Conservation (phyloP, 2,113 vertebrate genomes). For the Dromas ardeola region DNA sequence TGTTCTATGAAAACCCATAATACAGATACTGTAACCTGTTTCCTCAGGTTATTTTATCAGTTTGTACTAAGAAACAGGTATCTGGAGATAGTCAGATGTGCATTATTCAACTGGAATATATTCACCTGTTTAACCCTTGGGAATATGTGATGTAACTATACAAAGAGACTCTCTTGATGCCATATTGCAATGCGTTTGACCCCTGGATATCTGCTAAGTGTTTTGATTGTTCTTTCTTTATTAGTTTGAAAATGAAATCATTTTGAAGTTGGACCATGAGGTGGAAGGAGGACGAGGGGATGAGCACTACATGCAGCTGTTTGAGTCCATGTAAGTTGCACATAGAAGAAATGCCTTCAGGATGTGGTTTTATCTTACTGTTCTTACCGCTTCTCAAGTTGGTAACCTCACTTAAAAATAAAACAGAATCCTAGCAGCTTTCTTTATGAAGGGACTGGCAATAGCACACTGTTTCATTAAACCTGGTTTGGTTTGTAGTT, state of each 20-base stretch:
- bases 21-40: neutral
- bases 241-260: constrained; percentile 98
- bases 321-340: constrained; percentile 89
- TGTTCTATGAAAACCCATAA: neutral
- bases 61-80: neutral
- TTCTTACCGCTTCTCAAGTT: neutral
- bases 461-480: neutral
- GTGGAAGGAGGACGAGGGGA: constrained; percentile 97
- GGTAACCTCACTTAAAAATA: neutral
- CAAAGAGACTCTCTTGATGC: neutral
- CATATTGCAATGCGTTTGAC: neutral
- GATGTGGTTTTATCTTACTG: neutral
- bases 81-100: neutral
- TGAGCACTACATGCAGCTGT: constrained; percentile 91
- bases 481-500: neutral
- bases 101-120: neutral
- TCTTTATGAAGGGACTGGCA: neutral
- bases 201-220: neutral
- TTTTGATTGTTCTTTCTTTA: neutral
- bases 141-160: neutral
- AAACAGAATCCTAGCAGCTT: neutral
- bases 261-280: constrained; percentile 95
- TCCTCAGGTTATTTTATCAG: neutral
- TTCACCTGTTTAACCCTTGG: neutral
- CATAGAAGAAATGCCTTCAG: neutral